A percentile compares a stretch with the other conserved stretches of the same genome.
Evolutionary conservation across 2,888 invertebrate genomes (phyloP).

Genomic region (Ochlodes sylvanus): DNA sequence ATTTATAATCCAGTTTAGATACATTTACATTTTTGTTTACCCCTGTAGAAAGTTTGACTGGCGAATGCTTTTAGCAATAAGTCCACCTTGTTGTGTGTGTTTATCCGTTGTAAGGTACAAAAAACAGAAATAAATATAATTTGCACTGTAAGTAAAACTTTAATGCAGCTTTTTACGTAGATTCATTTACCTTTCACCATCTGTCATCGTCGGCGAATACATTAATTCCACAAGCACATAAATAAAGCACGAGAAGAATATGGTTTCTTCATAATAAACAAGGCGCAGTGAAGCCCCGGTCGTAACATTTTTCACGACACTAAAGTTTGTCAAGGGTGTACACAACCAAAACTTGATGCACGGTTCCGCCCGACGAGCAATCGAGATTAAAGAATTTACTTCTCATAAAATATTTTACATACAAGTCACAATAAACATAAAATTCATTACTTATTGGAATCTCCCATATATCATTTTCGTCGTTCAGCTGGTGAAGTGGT

Average conservation of each 20-base stretch:
- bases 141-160: too few relatives aligned
- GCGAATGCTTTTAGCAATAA: too few relatives aligned
- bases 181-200: too few relatives aligned
- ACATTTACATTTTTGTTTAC: too few relatives aligned
- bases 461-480: constrained; percentile 26
- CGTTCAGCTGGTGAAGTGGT: constrained; percentile 11
- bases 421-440: constrained; percentile 34
- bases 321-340: constrained; percentile 39
- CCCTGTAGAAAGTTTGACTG: too few relatives aligned
- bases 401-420: constrained; percentile 33
- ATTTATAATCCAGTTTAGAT: too few relatives aligned
- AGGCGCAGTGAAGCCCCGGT: background rate
- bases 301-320: constrained; percentile 21
- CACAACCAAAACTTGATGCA: constrained; percentile 14
- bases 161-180: too few relatives aligned
- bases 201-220: background rate
- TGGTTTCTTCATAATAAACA: too few relatives aligned
- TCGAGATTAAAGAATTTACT: constrained; percentile 34
- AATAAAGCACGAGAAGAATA: background rate
- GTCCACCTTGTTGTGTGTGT: too few relatives aligned
- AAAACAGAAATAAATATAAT: background rate
- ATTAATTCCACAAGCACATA: background rate
- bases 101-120: too few relatives aligned
- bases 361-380: constrained; percentile 11
- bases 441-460: constrained; percentile 30